Base-by-base conservation (phyloP, 2,797 vertebrate species). In the Crenichthys baileyi region DNA sequence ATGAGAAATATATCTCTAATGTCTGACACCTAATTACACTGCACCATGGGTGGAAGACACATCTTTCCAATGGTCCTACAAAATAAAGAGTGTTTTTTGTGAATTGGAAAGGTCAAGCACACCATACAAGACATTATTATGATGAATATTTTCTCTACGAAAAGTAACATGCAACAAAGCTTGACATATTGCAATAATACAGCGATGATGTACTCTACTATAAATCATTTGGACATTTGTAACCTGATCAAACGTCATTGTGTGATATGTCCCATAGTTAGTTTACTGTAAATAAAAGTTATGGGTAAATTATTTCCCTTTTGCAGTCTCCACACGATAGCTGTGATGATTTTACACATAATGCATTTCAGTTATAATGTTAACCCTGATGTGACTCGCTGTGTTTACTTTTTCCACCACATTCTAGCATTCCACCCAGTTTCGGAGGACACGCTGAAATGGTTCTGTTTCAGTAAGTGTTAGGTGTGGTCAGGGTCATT, bases 361-460 rank as follows among this genome's bases (percentile, higher is more conserved):
- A 76, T 46, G 72, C 26, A 53, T 77, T 82, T 83, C n/a, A 78
- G 76, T 83, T 81, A 67, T 86, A 76, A 87, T 81, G 2, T 81
- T 80, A 74, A 72, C 80, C 88, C 84, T 79, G 75, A 86, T 87
- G 84, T 92, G 90, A 88, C 85, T 90, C 80, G 81, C 51, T n/a
- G 31, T 91, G 90, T 93, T 94, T 90, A 90, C 72, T 73, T 90
- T 92, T 91, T 88, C 83, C 82, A 67, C 76, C 77, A 83, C 77
- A 90, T 92, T 93, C 82, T 83, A 86, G 82, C 79, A 91, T 92
- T 93, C 81, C 81, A 86, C 31, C 75, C 67, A 72, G 73, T 29
- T 16, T 29, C 60, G 44, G 48, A 79, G 63, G 15, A 16, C 29
- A 73, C 18, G 56, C 60, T 82, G 77, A 80, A 79, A 83, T 41